These are phyloP conservation scores for Nyctereutes procyonoides DNA, from an alignment of 2,113 vertebrate genomes.

Conservation along the genomic window DNA sequence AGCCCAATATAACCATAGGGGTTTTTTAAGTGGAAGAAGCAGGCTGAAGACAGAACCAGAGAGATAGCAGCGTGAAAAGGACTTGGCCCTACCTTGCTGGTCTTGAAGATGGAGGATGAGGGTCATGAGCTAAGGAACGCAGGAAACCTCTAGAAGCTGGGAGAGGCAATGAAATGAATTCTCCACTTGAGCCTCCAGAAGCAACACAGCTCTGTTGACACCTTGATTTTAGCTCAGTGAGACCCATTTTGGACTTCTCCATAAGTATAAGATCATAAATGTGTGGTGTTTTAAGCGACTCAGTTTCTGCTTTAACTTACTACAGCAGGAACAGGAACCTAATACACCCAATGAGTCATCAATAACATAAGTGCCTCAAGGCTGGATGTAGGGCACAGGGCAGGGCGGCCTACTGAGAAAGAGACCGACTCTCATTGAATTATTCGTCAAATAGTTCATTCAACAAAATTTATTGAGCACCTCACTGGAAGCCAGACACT, in stretches of 20 bases:
- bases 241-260: neutral
- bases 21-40: neutral
- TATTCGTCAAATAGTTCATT: conserved; percentile 43
- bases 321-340: neutral
- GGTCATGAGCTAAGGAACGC: neutral
- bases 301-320: neutral
- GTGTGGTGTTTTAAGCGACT: neutral
- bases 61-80: neutral
- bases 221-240: neutral
- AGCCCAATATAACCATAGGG: neutral
- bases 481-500: neutral
- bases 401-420: neutral
- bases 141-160: neutral
- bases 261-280: neutral
- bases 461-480: neutral
- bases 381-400: neutral
- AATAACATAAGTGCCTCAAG: neutral
- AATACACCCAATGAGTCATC: neutral
- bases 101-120: neutral
- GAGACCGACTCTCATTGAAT: neutral
- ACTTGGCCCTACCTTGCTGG: neutral
- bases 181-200: neutral
- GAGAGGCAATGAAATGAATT: neutral
- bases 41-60: neutral
- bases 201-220: neutral